Percentiles rank a stretch among this genome's conserved stretches.
Evolutionary conservation across 1,140 invertebrate genomes (phyloP).

Genomic region (Penaeus indicus): DNA sequence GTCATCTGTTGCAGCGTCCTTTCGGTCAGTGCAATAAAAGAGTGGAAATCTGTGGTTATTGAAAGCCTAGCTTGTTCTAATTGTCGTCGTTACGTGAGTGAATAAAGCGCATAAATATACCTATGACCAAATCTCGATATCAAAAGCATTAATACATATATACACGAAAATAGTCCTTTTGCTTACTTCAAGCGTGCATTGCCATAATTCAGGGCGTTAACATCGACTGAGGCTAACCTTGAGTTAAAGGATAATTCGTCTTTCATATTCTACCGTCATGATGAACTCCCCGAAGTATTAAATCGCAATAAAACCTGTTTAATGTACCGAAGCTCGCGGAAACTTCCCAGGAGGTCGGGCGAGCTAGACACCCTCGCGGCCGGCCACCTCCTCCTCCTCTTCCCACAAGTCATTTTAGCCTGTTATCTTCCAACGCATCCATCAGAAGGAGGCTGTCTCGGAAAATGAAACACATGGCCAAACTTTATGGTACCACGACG

Average conservation of each 20-base stretch:
- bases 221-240: too few species aligned
- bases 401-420: conserved; percentile 60
- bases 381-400: conserved; percentile 11
- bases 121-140: too few species aligned
- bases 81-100: background rate
- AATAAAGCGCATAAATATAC: background rate
- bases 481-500: conserved; percentile 54
- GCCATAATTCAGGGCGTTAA: too few species aligned
- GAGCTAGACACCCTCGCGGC: background rate
- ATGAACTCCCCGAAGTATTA: conserved; percentile 40
- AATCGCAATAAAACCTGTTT: conserved; percentile 62
- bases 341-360: conserved; percentile 56
- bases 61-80: too few species aligned
- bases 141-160: too few species aligned
- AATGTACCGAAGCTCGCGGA: conserved; percentile 56
- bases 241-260: too few species aligned
- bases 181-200: too few species aligned
- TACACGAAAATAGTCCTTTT: too few species aligned
- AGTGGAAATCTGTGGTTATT: too few species aligned
- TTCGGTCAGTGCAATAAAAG: too few species aligned
- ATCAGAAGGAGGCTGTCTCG: conserved; percentile 56
- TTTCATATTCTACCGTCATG: conserved; percentile 20
- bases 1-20: too few species aligned
- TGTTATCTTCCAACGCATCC: conserved; percentile 61
- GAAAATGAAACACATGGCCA: conserved; percentile 63